phyloP scores from a whole-genome alignment of 2,888 invertebrate genomes.

The Synanthedon vespiformis region DNA sequence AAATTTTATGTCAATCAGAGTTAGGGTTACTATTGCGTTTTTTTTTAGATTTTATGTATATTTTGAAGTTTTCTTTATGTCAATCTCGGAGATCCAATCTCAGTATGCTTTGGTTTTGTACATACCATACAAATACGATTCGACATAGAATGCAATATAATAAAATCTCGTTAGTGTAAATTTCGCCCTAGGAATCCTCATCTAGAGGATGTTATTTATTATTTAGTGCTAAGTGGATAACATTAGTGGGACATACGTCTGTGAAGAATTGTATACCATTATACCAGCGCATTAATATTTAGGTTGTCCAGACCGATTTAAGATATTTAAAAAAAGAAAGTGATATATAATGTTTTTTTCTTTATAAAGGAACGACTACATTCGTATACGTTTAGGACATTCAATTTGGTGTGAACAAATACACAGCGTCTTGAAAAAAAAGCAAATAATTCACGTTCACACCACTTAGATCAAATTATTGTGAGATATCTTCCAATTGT shows the following conservation, averaged over 20 bases:
- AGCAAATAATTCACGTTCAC: not conserved
- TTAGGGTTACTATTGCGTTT: conserved; percentile 45
- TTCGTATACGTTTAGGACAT: conserved; percentile 79
- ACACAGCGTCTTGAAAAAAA: not conserved
- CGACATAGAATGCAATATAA: conserved; percentile 55
- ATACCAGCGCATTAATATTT: conserved; percentile 46
- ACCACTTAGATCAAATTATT: conserved; percentile 22
- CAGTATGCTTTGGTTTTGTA: conserved; percentile 47
- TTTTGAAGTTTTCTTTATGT: conserved; percentile 46
- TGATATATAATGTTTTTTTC: conserved; percentile 56
- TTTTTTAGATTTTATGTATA: conserved; percentile 56
- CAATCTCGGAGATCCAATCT: conserved; percentile 67
- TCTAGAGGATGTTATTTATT: conserved; percentile 64
- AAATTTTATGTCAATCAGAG: conserved; percentile 59
- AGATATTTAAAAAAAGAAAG: conserved; percentile 45
- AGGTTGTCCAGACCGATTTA: conserved; percentile 44
- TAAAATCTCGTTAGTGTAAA: conserved; percentile 64
- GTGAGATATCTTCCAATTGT: conserved; percentile 59
- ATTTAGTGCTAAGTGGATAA: conserved; percentile 64
- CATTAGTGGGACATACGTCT: conserved; percentile 53
- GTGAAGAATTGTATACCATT: conserved; percentile 67
- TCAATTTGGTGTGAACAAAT: conserved; percentile 9
- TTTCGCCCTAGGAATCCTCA: conserved; percentile 58
- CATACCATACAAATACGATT: conserved; percentile 47
- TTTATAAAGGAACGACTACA: conserved; percentile 69